A percentile compares a stretch with the other conserved stretches of the same genome.
Conservation (phyloP, 2,888 invertebrate genomes). For the Pandemis corylana region DNA sequence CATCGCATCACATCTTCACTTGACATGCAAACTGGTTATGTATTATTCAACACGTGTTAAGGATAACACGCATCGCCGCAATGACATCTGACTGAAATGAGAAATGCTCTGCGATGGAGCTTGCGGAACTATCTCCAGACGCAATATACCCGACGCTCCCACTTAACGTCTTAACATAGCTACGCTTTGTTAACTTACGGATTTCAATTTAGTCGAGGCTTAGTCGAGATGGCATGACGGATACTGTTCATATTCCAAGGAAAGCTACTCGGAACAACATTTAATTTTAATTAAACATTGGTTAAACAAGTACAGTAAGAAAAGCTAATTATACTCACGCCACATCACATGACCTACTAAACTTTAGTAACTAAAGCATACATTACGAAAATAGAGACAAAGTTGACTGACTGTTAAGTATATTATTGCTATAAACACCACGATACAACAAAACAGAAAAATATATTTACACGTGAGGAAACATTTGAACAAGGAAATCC, state of each 20-base stretch:
- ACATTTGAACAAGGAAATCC: slow-evolving; percentile 5
- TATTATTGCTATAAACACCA: not conserved
- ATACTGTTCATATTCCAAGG: slow-evolving; percentile 7
- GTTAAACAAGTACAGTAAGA: not conserved
- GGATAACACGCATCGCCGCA: slow-evolving; percentile 54
- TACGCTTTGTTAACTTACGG: slow-evolving; percentile 21
- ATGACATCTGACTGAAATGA: slow-evolving; percentile 56
- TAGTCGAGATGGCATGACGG: slow-evolving; percentile 15
- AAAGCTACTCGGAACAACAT: not conserved
- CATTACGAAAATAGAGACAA: not conserved
- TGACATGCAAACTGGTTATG: slow-evolving; percentile 62
- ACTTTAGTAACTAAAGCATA: not conserved
- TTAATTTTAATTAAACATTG: slow-evolving; percentile 1
- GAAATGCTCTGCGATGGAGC: slow-evolving; percentile 45
- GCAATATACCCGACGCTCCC: slow-evolving; percentile 21
- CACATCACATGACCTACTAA: not conserved
- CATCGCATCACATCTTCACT: slow-evolving; percentile 49
- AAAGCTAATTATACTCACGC: not conserved
- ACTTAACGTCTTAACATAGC: slow-evolving; percentile 31
- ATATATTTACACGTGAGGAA: not conserved
- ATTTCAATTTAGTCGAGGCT: slow-evolving; percentile 30
- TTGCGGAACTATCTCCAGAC: slow-evolving; percentile 29
- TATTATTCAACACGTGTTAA: slow-evolving; percentile 59
- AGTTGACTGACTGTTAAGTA: not conserved
- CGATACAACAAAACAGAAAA: not conserved